Evolutionary conservation across 2,113 vertebrate genomes (phyloP).

Genomic region (Ageneiosus marmoratus): DNA sequence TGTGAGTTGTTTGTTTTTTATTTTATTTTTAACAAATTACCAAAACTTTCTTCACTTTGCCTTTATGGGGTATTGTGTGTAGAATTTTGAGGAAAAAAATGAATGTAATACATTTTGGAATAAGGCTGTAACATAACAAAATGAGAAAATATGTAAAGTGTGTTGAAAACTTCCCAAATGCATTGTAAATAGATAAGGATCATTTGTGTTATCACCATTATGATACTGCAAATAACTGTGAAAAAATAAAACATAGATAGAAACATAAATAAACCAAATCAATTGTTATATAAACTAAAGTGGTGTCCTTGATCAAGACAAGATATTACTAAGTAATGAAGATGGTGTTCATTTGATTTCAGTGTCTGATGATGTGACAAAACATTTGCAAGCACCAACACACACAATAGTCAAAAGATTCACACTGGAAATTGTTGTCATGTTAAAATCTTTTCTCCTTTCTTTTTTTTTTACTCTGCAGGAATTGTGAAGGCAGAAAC

Average conservation of each 20-base stretch:
- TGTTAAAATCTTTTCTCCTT: background rate
- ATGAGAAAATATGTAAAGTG: too few relatives aligned
- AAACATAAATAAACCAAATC: background rate
- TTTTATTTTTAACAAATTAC: too few relatives aligned
- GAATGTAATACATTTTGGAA: too few relatives aligned
- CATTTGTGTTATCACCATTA: background rate
- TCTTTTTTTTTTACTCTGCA: slow-evolving; percentile 57
- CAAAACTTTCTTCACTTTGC: too few relatives aligned
- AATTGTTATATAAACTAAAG: background rate
- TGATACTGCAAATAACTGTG: background rate
- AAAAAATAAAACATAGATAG: background rate
- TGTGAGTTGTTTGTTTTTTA: too few relatives aligned
- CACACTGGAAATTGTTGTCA: too few relatives aligned
- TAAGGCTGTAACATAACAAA: too few relatives aligned
- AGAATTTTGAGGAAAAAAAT: too few relatives aligned
- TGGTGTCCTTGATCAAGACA: background rate
- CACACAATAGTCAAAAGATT: background rate
- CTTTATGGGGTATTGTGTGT: too few relatives aligned
- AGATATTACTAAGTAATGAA: background rate
- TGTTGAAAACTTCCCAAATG: too few relatives aligned
- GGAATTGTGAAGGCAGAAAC: slow-evolving; percentile 89
- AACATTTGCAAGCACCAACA: background rate
- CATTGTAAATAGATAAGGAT: too few relatives aligned
- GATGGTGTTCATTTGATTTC: background rate
- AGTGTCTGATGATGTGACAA: background rate